Evolutionary conservation across 2,797 vertebrate species (phyloP).

Genomic region (Apogon hyalosoma): DNA sequence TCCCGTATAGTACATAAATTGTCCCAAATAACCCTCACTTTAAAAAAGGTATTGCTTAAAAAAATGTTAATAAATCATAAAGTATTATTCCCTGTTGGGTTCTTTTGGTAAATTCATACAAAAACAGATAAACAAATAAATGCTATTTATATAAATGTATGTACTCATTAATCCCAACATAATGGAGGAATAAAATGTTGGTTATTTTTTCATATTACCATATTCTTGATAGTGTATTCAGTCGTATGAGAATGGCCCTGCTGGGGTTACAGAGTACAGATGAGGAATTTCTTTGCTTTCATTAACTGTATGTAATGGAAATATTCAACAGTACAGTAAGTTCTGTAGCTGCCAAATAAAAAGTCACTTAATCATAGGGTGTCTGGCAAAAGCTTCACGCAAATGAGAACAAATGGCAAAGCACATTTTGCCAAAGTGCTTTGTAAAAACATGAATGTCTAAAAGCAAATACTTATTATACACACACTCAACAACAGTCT

Average conservation of each 20-base stretch:
- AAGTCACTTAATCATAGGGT: constrained; percentile 37
- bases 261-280: constrained; percentile 14
- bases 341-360: constrained; percentile 52
- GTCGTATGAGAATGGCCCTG: constrained; percentile 6
- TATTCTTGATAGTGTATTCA: constrained; percentile 51
- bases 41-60: constrained; percentile 64
- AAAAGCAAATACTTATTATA: constrained; percentile 41
- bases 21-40: constrained; percentile 25
- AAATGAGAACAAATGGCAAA: constrained; percentile 46
- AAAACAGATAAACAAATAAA: constrained; percentile 56
- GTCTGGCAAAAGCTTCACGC: constrained; percentile 31
- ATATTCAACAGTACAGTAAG: constrained; percentile 23
- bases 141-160: constrained; percentile 53
- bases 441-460: constrained; percentile 66
- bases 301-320: constrained; percentile 28
- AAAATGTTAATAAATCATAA: constrained; percentile 56
- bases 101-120: constrained; percentile 61
- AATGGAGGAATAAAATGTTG: constrained; percentile 22
- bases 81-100: constrained; percentile 38
- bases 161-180: constrained; percentile 24
- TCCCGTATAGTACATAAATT: constrained; percentile 53
- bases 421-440: constrained; percentile 74
- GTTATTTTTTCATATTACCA: constrained; percentile 1
- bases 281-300: constrained; percentile 35
- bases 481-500: constrained; percentile 65